A percentile compares a stretch with the other conserved stretches of the same genome.
Conservation (phyloP, 2,113 vertebrate species). For the Coturnix japonica region DNA sequence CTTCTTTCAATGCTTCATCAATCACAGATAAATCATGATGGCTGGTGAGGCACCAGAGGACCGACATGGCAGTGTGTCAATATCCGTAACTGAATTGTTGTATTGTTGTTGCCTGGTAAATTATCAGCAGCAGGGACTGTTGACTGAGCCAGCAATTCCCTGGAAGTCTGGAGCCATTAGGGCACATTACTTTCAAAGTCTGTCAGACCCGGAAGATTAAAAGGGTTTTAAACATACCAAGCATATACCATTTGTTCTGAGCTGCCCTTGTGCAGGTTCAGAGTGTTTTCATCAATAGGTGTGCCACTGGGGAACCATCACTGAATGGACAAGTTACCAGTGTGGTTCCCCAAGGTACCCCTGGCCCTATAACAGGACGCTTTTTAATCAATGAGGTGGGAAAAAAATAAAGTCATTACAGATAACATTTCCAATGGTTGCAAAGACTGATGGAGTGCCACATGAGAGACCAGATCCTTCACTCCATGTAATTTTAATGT, state of each 20-base stretch:
- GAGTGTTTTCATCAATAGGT: accelerated
- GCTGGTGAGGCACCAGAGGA: not conserved
- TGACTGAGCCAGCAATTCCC: not conserved
- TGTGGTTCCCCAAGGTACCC: not conserved
- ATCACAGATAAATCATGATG: constrained; percentile 44
- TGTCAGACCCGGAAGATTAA: not conserved
- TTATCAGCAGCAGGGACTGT: constrained; percentile 2
- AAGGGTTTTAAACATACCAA: not conserved
- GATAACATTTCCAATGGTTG: constrained; percentile 19
- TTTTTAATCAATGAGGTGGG: constrained; percentile 31
- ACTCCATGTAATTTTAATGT: constrained; percentile 16
- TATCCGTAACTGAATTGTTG: not conserved
- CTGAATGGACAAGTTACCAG: not conserved
- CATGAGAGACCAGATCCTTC: not conserved
- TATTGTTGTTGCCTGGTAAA: constrained; percentile 24
- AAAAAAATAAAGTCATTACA: not conserved
- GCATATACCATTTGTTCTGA: not conserved
- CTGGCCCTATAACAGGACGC: not conserved
- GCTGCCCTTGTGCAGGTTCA: not conserved
- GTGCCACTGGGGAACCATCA: not conserved
- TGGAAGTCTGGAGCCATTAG: not conserved
- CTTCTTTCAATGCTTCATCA: constrained; percentile 58
- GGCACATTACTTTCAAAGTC: not conserved
- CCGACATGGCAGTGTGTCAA: constrained; percentile 17
- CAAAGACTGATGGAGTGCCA: constrained; percentile 31